Conservation (phyloP, 2,113 vertebrate genomes). For the Micronycteris hirsuta region DNA sequence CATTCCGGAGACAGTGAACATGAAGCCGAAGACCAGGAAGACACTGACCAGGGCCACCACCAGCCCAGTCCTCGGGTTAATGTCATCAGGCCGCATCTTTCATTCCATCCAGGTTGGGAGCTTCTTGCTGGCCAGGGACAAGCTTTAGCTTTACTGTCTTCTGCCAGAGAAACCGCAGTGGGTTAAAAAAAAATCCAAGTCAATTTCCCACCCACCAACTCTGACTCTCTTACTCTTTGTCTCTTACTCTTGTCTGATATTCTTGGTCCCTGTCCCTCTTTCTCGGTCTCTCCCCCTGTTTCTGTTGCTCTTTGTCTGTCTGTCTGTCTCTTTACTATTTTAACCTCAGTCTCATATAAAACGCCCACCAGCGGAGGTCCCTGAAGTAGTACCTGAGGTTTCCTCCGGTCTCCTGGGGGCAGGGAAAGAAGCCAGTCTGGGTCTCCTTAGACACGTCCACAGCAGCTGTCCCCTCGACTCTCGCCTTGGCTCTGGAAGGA, state of each 20-base stretch:
- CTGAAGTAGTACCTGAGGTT: conserved; percentile 52
- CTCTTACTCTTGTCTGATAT: background rate
- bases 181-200: background rate
- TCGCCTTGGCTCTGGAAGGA: background rate
- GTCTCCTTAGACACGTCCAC: conserved; percentile 28
- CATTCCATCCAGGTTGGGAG: conserved; percentile 60
- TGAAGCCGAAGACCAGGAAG: conserved; percentile 89
- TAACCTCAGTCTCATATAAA: background rate
- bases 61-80: conserved; percentile 88
- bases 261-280: background rate
- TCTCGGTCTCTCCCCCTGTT: background rate
- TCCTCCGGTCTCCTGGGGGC: background rate
- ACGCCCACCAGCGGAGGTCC: background rate
- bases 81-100: conserved; percentile 86
- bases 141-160: background rate
- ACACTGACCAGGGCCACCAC: conserved; percentile 89
- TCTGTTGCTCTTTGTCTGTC: background rate
- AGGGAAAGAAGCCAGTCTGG: background rate
- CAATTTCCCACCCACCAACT: background rate
- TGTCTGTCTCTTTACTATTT: background rate
- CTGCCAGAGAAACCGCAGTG: conserved; percentile 12
- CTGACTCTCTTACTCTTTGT: background rate
- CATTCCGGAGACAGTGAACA: conserved; percentile 90
- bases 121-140: background rate
- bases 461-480: background rate